Evolutionary conservation across 2,888 invertebrate genomes (phyloP), one percentile per base, ranked within the genome.

Genomic region (Sclerodermus sp.): DNA sequence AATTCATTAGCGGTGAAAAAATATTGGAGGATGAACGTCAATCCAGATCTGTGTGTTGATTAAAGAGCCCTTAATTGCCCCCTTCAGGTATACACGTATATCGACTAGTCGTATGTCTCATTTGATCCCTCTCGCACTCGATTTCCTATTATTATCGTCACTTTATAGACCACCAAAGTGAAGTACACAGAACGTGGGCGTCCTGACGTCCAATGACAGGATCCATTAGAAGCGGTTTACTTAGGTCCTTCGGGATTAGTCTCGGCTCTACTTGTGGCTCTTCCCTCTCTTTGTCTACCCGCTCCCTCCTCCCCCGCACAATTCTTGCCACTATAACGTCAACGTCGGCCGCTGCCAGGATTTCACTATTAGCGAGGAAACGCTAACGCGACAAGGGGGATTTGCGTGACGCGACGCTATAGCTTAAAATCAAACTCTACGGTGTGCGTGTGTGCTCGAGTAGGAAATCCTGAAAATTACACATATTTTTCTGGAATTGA

Each of bases 141-240:
- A 63, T 67, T 67, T 59, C 55, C 68, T 63, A 60, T 67, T 62
- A 63, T 63, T 63, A 60, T 62, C 62, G 60, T 62, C 67, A 56
- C 60, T 55, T 56, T 37, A 51, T 40, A 58, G 57, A 52, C 51
- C 49, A 31, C 50, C 47, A 38, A 30, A 51, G 55, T 40, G 57
- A 49, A 44, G 53, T 57, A 64, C 57, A 60, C 54, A 51, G 55
- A 57, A 57, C 46, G 52, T 42, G 50, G 49, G 49, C 53, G 53
- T 46, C 51, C 46, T 53, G 63, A 62, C 62, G 58, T 60, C 62
- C 58, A 57, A 53, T 65, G 71, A 70, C 70, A 67, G 68, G 64
- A 65, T 71, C 70, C 70, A 71, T 71, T 71, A 71, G 68, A 68
- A 65, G 63, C 62, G 65, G 71, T 70, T 71, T 70, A 69, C 71